phyloP scores from a whole-genome alignment of 2,113 vertebrate species.

The Isurus oxyrinchus region DNA sequence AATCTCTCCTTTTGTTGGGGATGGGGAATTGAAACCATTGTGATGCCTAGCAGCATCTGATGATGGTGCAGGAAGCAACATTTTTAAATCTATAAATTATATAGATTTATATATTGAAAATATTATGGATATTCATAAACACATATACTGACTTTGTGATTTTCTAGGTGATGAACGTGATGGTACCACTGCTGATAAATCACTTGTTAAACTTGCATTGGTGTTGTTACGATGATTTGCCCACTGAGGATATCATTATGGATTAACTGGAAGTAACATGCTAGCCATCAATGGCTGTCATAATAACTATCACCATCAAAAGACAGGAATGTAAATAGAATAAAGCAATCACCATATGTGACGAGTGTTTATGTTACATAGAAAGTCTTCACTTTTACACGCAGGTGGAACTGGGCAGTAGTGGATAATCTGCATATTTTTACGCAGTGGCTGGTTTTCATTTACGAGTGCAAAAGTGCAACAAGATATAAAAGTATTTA shows the following conservation, averaged over 20 bases:
- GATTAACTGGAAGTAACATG: neutral
- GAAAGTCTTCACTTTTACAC: neutral
- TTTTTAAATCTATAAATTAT: neutral
- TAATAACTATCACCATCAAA: neutral
- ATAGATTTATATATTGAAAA: neutral
- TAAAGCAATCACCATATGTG: neutral
- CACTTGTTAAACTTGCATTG: neutral
- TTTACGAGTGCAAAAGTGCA: neutral
- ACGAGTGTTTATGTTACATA: neutral
- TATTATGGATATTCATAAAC: neutral
- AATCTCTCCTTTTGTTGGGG: neutral
- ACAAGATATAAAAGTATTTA: neutral
- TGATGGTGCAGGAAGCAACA: neutral
- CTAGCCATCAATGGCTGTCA: neutral
- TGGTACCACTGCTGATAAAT: neutral
- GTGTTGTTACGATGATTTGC: neutral
- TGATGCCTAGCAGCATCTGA: neutral
- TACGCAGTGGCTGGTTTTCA: neutral
- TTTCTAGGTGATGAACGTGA: neutral
- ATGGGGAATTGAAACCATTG: neutral
- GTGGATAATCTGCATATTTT: neutral
- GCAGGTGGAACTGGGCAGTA: too few species aligned
- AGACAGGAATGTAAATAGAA: neutral
- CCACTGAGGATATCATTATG: neutral
- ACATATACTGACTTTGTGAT: neutral